Evolutionary conservation across 2,113 vertebrate species (phyloP).

Genomic region (Cygnus atratus): DNA sequence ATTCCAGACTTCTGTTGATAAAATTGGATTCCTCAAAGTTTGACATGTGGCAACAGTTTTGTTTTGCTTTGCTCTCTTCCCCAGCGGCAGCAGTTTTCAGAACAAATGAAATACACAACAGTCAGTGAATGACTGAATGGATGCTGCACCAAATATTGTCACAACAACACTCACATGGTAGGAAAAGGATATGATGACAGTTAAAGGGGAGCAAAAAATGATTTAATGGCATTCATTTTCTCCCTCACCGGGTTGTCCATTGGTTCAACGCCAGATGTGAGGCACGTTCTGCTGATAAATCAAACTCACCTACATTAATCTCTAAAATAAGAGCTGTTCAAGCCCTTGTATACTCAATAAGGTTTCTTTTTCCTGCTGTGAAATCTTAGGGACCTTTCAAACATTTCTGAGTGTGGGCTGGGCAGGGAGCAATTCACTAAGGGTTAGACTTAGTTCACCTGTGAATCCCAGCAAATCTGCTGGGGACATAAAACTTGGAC

Average conservation of each 20-base stretch:
- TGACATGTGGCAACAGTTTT: constrained; percentile 52
- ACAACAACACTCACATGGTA: not conserved
- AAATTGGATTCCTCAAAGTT: constrained; percentile 55
- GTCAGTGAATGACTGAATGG: constrained; percentile 17
- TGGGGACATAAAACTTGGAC: not conserved
- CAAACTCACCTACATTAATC: not conserved
- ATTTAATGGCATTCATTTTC: constrained; percentile 36
- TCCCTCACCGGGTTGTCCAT: not conserved
- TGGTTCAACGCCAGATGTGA: not conserved
- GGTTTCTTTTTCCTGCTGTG: not conserved
- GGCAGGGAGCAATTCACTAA: not conserved
- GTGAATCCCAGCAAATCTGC: not conserved
- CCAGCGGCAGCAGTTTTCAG: constrained; percentile 9
- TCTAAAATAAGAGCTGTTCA: not conserved
- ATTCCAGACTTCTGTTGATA: constrained; percentile 43
- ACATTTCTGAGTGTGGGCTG: not conserved
- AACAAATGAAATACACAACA: constrained; percentile 30
- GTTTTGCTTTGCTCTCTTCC: constrained; percentile 32
- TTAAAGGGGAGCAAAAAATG: constrained; percentile 6
- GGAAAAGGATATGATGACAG: constrained; percentile 7
- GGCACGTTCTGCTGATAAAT: constrained; percentile 21
- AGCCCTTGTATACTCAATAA: not conserved
- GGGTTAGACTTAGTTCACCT: not conserved
- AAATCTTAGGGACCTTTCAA: not conserved
- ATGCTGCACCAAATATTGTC: constrained; percentile 3